phyloP scores from a whole-genome alignment of 2,797 vertebrate genomes.

The Oreochromis mossambicus region DNA sequence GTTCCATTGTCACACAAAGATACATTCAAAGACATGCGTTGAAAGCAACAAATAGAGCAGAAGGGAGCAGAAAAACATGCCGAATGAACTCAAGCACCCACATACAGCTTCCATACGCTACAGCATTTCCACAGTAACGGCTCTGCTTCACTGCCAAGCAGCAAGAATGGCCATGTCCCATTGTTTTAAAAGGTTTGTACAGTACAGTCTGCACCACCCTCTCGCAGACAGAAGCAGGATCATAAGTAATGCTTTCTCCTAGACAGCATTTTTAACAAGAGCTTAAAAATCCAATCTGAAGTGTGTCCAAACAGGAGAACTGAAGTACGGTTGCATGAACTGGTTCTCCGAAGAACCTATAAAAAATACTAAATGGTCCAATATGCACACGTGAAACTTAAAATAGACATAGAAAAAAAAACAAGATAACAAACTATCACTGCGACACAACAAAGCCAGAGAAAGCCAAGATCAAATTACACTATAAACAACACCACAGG shows the following conservation, averaged over 20 bases:
- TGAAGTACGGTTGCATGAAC: not conserved
- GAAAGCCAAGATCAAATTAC: not conserved
- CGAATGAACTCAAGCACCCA: not conserved
- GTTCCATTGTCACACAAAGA: not conserved
- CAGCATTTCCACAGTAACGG: slow-evolving; percentile 25
- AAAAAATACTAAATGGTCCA: not conserved
- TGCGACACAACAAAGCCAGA: not conserved
- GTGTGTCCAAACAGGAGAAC: not conserved
- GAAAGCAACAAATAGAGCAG: not conserved
- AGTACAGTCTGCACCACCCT: not conserved
- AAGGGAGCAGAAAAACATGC: not conserved
- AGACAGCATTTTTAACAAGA: not conserved
- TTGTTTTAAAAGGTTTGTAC: slow-evolving; percentile 33
- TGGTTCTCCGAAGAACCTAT: not conserved
- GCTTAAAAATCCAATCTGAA: not conserved
- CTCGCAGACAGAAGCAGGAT: not conserved
- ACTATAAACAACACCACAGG: not conserved
- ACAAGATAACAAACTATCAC: not conserved
- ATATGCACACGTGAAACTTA: not conserved
- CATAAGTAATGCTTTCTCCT: not conserved
- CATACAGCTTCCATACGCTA: not conserved
- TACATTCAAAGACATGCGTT: not conserved
- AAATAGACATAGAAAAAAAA: not conserved
- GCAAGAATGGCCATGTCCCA: not conserved
- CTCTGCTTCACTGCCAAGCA: not conserved